Percentiles rank a stretch among this genome's conserved stretches.
phyloP scores from a whole-genome alignment of 2,888 invertebrate genomes.

The Thera obeliscata region DNA sequence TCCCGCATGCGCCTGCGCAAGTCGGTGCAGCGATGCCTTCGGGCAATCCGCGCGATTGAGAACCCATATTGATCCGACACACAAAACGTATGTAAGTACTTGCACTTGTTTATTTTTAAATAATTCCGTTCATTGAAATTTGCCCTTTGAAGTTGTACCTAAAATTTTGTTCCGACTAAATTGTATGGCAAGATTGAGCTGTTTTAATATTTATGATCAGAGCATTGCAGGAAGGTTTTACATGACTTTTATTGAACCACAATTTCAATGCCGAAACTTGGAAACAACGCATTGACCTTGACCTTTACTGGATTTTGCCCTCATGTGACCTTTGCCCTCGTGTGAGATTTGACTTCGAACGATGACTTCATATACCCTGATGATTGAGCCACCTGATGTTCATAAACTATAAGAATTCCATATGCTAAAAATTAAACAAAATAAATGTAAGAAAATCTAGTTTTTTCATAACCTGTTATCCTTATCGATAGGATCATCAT shows the following conservation, averaged over 20 bases:
- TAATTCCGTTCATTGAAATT: constrained; percentile 32
- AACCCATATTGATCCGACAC: constrained; percentile 76
- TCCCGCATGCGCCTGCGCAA: constrained; percentile 71
- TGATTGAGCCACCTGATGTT: too few species aligned
- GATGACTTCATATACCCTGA: too few species aligned
- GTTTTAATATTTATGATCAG: background rate
- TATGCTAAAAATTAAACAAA: too few species aligned
- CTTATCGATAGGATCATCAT: background rate
- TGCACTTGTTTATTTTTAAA: constrained; percentile 33
- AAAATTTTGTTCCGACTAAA: constrained; percentile 3
- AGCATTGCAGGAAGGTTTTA: background rate
- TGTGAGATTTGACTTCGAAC: too few species aligned
- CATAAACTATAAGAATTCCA: too few species aligned
- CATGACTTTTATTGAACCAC: too few species aligned
- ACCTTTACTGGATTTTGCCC: too few species aligned
- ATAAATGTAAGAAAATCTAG: background rate
- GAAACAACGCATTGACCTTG: too few species aligned
- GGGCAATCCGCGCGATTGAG: constrained; percentile 73
- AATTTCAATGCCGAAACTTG: too few species aligned
- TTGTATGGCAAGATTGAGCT: constrained; percentile 2
- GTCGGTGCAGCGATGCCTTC: constrained; percentile 58
- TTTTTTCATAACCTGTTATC: background rate
- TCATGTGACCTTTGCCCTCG: too few species aligned
- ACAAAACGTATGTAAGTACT: constrained; percentile 40
- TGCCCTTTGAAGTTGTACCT: constrained; percentile 23